phyloP scores from a whole-genome alignment of 2,797 vertebrate genomes.

The Lemur catta region DNA sequence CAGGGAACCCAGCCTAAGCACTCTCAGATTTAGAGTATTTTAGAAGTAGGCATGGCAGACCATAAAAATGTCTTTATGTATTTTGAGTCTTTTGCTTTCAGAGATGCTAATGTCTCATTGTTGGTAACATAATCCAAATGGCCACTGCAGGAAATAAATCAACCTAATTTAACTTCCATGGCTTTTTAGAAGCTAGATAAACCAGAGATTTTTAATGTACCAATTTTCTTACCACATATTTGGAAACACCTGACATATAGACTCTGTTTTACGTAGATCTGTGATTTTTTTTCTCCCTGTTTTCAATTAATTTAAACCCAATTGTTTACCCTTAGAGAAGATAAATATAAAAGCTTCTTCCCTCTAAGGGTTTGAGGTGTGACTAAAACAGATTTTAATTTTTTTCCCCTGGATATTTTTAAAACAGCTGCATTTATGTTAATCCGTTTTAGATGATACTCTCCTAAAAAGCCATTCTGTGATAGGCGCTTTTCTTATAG shows the following conservation, averaged over 20 bases:
- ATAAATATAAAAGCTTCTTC: background rate
- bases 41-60: background rate
- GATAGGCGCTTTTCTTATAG: background rate
- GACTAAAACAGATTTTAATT: constrained; percentile 17
- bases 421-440: background rate
- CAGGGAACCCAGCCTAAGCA: background rate
- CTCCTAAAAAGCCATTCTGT: background rate
- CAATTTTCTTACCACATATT: background rate
- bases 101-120: background rate
- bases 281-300: background rate
- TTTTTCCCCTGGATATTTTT: background rate
- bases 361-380: background rate
- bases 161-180: constrained; percentile 28
- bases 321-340: constrained; percentile 1
- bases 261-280: constrained; percentile 19
- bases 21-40: background rate
- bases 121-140: constrained; percentile 37
- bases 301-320: constrained; percentile 41
- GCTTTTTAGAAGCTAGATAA: constrained; percentile 39
- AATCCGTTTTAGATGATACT: background rate
- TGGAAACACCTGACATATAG: constrained; percentile 18
- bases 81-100: constrained; percentile 23
- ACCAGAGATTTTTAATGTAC: constrained; percentile 1
- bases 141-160: constrained; percentile 37
- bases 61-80: background rate